These are phyloP conservation scores for Chamaea fasciata DNA, from an alignment of 2,113 vertebrate genomes.

Conservation along the genomic window DNA sequence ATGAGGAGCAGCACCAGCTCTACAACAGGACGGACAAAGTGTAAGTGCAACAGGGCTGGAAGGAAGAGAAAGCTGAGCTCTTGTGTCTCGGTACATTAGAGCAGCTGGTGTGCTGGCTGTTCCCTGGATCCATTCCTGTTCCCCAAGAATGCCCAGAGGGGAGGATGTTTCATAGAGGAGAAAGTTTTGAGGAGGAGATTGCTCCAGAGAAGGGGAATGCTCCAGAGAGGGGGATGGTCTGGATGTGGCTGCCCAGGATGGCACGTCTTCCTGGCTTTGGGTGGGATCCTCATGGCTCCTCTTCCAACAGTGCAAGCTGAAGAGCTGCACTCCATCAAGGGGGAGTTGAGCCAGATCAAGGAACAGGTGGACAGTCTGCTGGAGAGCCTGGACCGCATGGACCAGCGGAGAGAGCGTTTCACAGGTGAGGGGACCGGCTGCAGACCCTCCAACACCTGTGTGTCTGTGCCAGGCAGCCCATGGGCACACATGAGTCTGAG, in stretches of 20 bases:
- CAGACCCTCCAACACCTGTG: fast-evolving
- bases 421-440: neutral
- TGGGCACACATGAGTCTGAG: neutral
- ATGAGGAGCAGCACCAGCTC: neutral
- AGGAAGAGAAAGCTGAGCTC: neutral
- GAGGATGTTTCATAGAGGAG: neutral
- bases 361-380: slow-evolving; percentile 85
- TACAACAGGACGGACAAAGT: neutral
- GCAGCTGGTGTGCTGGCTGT: neutral
- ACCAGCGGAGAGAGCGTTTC: slow-evolving; percentile 69
- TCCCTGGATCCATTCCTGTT: neutral
- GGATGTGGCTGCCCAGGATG: neutral
- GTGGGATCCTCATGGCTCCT: neutral
- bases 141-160: neutral
- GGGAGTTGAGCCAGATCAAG: slow-evolving; percentile 88
- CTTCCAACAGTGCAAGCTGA: slow-evolving; percentile 71
- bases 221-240: neutral
- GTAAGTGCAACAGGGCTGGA: neutral
- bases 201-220: neutral
- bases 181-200: neutral
- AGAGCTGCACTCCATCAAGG: slow-evolving; percentile 84
- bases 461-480: neutral
- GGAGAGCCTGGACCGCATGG: slow-evolving; percentile 84
- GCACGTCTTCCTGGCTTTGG: fast-evolving
- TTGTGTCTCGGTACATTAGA: fast-evolving